These are phyloP conservation scores for Dioctria linearis DNA, from an alignment of 2,888 invertebrate genomes.

Conservation along the genomic window DNA sequence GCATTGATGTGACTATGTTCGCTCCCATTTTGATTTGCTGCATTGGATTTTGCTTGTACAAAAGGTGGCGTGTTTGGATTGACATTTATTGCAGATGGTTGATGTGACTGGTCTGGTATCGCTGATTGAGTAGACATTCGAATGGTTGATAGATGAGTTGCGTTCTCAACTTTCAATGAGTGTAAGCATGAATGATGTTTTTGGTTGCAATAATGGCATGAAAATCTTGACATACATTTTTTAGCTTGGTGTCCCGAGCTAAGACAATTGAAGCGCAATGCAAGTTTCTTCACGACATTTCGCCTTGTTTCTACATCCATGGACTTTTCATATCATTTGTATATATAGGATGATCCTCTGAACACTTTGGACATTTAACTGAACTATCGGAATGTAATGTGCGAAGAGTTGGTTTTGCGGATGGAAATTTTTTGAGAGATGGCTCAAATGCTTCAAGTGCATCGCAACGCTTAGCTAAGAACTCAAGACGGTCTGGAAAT, in stretches of 20 bases:
- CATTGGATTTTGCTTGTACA: too few species aligned
- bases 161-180: too few species aligned
- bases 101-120: too few species aligned
- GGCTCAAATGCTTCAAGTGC: neutral
- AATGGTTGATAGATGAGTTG: too few species aligned
- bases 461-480: slow-evolving; percentile 13
- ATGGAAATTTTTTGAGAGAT: neutral
- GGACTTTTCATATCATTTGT: neutral
- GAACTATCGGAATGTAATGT: neutral
- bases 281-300: neutral
- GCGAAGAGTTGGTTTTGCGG: neutral
- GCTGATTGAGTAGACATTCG: too few species aligned
- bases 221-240: neutral
- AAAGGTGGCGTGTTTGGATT: too few species aligned
- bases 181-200: neutral
- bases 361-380: neutral
- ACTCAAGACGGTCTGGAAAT: neutral
- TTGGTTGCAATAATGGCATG: neutral
- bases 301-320: neutral
- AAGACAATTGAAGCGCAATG: neutral
- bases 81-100: too few species aligned
- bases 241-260: neutral
- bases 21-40: too few species aligned
- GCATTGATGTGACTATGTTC: too few species aligned
- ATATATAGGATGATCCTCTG: neutral